Evolutionary conservation across 2,113 vertebrate genomes (phyloP).

Genomic region (Coptodon bakossiorum): DNA sequence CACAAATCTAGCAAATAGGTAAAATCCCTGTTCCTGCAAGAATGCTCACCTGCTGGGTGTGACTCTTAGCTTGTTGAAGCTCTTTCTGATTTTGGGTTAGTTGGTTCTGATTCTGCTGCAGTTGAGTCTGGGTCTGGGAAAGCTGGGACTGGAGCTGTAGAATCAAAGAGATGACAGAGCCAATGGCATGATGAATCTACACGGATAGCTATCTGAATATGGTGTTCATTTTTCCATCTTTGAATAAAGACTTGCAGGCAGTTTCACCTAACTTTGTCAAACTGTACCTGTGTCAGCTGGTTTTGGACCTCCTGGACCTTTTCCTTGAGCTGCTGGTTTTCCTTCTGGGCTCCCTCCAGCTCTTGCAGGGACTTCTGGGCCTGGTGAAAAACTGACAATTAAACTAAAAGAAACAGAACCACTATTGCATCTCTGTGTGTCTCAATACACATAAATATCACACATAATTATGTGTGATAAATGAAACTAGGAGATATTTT

Average conservation of each 20-base stretch:
- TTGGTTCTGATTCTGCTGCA: conserved; percentile 58
- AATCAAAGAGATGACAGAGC: background rate
- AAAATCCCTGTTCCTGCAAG: background rate
- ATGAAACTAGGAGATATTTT: background rate
- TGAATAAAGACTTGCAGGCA: background rate
- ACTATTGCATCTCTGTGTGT: background rate
- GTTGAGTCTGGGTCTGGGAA: conserved; percentile 46
- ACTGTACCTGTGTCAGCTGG: conserved; percentile 46
- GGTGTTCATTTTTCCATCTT: background rate
- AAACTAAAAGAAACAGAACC: background rate
- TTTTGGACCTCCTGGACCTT: conserved; percentile 52
- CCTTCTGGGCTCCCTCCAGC: conserved; percentile 49
- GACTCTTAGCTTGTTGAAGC: conserved; percentile 52
- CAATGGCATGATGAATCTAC: background rate
- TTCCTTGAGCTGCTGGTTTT: conserved; percentile 54
- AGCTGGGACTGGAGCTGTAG: conserved; percentile 51
- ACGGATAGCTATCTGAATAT: background rate
- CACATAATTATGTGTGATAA: background rate
- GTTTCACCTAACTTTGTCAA: background rate
- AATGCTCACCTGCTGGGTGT: conserved; percentile 72
- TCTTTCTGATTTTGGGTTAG: conserved; percentile 59
- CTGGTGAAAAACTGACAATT: background rate
- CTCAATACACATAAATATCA: background rate
- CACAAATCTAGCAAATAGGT: background rate
- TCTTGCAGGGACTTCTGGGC: conserved; percentile 77